A percentile compares a stretch with the other conserved stretches of the same genome.
Conservation (phyloP, 1,140 invertebrate genomes). For the Acyrthosiphon pisum region DNA sequence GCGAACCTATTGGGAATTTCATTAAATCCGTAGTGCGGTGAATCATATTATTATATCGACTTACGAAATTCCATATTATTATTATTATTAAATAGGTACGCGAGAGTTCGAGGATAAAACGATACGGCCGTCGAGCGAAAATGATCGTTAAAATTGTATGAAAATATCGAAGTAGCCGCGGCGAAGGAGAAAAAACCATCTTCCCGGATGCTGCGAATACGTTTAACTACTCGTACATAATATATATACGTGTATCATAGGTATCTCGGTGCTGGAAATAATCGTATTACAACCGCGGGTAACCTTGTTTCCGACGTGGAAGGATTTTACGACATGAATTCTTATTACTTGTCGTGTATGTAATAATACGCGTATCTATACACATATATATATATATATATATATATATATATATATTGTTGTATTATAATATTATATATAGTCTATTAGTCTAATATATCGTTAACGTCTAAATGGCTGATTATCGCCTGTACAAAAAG, state of each 20-base stretch:
- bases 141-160: background rate
- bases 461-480: background rate
- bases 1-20: background rate
- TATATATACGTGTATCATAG: background rate
- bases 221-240: background rate
- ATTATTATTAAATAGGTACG: background rate
- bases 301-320: background rate
- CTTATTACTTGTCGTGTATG: background rate
- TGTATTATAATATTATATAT: background rate
- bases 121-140: background rate
- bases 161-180: background rate
- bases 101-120: background rate
- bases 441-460: background rate
- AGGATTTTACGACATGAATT: conserved; percentile 23
- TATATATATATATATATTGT: too few relatives aligned
- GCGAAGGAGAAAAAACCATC: conserved; percentile 8
- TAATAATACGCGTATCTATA: background rate
- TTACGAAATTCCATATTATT: background rate
- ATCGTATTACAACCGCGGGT: background rate
- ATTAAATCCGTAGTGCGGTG: background rate
- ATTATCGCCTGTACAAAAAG: background rate
- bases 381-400: too few relatives aligned
- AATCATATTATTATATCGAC: background rate
- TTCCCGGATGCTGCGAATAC: conserved; percentile 16
- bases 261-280: background rate